A percentile compares a stretch with the other conserved stretches of the same genome.
phyloP scores from a whole-genome alignment of 2,113 vertebrate species.

The Aldabrachelys gigantea region DNA sequence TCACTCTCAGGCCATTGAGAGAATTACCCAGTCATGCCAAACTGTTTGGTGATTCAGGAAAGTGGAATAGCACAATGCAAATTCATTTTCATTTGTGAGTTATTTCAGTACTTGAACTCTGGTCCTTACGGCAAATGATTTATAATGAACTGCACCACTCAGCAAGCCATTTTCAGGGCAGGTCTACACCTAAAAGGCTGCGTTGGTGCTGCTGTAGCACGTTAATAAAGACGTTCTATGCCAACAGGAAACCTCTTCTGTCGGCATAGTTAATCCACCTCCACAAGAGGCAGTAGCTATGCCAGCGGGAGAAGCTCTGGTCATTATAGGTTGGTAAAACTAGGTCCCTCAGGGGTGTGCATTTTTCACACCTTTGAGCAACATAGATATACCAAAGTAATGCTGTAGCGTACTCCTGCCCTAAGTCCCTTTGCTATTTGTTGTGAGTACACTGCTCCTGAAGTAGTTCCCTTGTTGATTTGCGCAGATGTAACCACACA shows the following conservation, averaged over 20 bases:
- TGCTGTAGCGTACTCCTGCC: not conserved
- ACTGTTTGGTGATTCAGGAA: not conserved
- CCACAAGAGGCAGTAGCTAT: not conserved
- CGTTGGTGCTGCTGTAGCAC: too few relatives aligned
- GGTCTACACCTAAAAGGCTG: too few relatives aligned
- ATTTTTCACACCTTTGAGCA: not conserved
- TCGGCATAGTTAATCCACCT: too few relatives aligned
- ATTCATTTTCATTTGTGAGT: not conserved
- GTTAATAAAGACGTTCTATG: not conserved
- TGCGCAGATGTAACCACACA: not conserved
- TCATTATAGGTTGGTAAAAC: not conserved
- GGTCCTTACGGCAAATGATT: not conserved
- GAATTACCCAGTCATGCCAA: not conserved
- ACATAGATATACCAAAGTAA: not conserved
- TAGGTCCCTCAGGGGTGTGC: not conserved
- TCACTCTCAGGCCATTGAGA: not conserved
- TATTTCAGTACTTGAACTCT: conserved; percentile 17
- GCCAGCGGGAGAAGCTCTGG: not conserved
- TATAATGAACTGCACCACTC: not conserved
- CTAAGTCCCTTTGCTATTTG: not conserved
- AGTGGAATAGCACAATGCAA: not conserved
- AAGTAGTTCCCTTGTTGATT: not conserved
- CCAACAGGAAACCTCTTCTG: not conserved
- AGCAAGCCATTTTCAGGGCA: not conserved
- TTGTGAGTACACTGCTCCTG: conserved; percentile 1